Evolutionary conservation across 2,888 invertebrate genomes (phyloP), one percentile per base, ranked within the genome.

Genomic region (Clepsis dumicolana): DNA sequence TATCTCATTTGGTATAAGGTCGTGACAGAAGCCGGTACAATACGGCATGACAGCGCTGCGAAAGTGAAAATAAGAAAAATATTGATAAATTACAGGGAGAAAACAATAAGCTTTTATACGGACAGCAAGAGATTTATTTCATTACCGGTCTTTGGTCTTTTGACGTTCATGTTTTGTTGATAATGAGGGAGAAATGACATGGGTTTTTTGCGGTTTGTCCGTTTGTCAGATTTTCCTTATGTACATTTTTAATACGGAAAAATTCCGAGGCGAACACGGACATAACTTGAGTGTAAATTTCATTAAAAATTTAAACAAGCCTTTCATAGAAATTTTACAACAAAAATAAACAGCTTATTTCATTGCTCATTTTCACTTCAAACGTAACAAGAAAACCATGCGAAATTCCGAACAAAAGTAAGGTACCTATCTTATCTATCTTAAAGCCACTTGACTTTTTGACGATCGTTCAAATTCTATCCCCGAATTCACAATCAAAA

Each of bases 1-100:
- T 78, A 76, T 78, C 76, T 75, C 74, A 75, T 77, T 76, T 73
- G 71, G 71, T 74, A 74, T 75, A 74, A 76, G 75, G 62, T 71
- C 71, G 59, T 76, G 74, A 75, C 73, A 74, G 60, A 69, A 62
- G 70, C 41, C 67, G 50, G 54, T 71, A 74, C 71, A 74, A 73
- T 71, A 54, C 62, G 62, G 67, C 50, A 57, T 67, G 67, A 67
- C 67, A 70, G 64, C 65, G 64, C 50, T 44, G 38, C 64, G 65
- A 64, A 70, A 72, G 72, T 72, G 69, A 72, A 73, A 75, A 74
- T 71, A 72, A 65, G 70, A 73, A 70, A 73, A 71, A 69, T 72
- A 73, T 72, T 64, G 73, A 71, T 71, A 73, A 71, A 71, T 72
- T 64, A 72, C 70, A 62, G 62, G 57, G 14, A 52, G 62, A 57